Evolutionary conservation across 2,113 vertebrate species (phyloP).

Genomic region (Erythrocercus mccallii): DNA sequence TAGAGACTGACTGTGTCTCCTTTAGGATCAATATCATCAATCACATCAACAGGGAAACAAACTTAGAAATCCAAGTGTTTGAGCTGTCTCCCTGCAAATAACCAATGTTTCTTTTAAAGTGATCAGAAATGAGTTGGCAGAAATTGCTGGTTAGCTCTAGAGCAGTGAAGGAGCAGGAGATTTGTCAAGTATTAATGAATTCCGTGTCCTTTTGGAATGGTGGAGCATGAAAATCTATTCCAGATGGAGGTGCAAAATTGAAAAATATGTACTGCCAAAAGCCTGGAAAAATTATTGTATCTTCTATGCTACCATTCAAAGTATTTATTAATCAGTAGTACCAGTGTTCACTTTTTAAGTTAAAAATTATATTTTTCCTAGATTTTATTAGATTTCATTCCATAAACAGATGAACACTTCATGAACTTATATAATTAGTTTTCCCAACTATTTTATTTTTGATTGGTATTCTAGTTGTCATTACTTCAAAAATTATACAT

Average conservation of each 20-base stretch:
- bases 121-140: not conserved
- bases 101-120: not conserved
- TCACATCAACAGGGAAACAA: not conserved
- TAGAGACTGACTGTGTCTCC: not conserved
- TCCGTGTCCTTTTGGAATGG: not conserved
- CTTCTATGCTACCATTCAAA: not conserved
- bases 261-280: not conserved
- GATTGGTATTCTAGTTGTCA: not conserved
- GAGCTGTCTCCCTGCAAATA: not conserved
- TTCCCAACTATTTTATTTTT: not conserved
- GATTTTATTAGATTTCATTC: not conserved
- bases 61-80: not conserved
- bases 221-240: not conserved
- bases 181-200: not conserved
- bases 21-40: constrained; percentile 9
- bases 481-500: not conserved
- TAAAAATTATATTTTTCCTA: not conserved
- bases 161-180: not conserved
- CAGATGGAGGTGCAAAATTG: not conserved
- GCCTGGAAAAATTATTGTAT: not conserved
- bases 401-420: not conserved
- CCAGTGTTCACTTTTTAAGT: not conserved
- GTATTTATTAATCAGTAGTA: not conserved
- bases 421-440: not conserved
- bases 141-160: not conserved